Evolutionary conservation across 92 coral and sea anemone species (phyloP).

Genomic region (Chrysogorgia sp.): DNA sequence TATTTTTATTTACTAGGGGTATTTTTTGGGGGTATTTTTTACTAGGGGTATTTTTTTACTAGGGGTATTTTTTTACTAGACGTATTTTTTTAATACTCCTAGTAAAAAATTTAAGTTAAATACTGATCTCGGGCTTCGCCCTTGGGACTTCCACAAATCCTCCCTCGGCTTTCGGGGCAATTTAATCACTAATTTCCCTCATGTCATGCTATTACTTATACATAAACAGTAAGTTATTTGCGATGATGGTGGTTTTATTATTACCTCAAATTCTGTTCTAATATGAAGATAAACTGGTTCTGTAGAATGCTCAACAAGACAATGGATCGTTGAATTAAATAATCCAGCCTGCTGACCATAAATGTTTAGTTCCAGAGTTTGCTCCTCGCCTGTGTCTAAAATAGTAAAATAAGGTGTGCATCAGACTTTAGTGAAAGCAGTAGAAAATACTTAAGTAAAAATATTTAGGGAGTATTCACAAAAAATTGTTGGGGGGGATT

Average conservation of each 20-base stretch:
- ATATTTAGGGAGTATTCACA: background rate
- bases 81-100: too few species aligned
- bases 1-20: too few species aligned
- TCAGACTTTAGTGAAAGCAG: background rate
- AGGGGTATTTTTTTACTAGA: too few species aligned
- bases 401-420: background rate
- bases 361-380: conserved; percentile 61
- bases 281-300: conserved; percentile 83
- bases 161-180: too few species aligned
- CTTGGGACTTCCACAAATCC: too few species aligned
- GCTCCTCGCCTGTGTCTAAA: conserved; percentile 71
- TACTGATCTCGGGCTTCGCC: too few species aligned
- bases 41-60: too few species aligned
- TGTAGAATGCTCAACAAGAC: conserved; percentile 74
- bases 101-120: too few species aligned
- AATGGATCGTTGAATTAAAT: conserved; percentile 69
- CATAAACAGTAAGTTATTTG: too few species aligned
- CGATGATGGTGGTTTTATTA: background rate
- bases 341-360: conserved; percentile 59
- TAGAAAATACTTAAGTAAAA: background rate
- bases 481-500: background rate
- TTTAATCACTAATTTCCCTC: too few species aligned
- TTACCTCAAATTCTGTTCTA: conserved; percentile 81
- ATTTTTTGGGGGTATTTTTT: too few species aligned
- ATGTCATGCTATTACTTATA: too few species aligned